Conservation (phyloP, 1,140 invertebrate species). For the Carposina sasakii region DNA sequence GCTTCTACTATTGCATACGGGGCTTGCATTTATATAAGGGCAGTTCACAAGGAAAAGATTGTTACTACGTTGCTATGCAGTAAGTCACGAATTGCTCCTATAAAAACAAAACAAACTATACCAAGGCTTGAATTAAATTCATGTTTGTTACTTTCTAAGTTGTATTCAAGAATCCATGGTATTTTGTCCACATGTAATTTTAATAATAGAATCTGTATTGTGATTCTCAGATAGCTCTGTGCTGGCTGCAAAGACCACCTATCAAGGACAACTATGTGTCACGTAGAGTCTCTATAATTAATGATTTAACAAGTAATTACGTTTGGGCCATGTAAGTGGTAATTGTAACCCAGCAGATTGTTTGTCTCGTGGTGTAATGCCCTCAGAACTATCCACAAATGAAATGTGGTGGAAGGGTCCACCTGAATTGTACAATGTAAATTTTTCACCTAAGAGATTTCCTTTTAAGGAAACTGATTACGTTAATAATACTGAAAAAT, state of each 20-base stretch:
- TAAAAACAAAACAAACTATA: conserved; percentile 8
- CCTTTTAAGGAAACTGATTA: too few relatives aligned
- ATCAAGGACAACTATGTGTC: too few relatives aligned
- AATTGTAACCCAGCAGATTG: conserved; percentile 8
- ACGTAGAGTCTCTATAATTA: too few relatives aligned
- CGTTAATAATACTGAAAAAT: too few relatives aligned
- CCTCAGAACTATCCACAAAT: not conserved
- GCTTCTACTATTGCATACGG: conserved; percentile 1
- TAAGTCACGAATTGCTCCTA: conserved; percentile 9
- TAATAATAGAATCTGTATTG: conserved; percentile 4
- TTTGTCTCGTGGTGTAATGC: conserved; percentile 5
- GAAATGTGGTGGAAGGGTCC: conserved; percentile 5
- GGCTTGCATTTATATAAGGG: conserved; percentile 8
- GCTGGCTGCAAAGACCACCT: conserved; percentile 2
- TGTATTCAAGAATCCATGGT: conserved; percentile 2
- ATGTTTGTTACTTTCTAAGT: conserved; percentile 1
- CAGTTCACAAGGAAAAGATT: not conserved
- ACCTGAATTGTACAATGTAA: not conserved
- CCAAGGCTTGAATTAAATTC: conserved; percentile 11
- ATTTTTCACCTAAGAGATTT: too few relatives aligned
- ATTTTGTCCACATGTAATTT: conserved; percentile 7
- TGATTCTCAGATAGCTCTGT: conserved; percentile 8
- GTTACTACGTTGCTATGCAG: not conserved
- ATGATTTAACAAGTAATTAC: too few relatives aligned
- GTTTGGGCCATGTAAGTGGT: too few relatives aligned